Percentiles rank a stretch among this genome's conserved stretches.
phyloP scores from a whole-genome alignment of 2,797 vertebrate species.

The Cossypha caffra region DNA sequence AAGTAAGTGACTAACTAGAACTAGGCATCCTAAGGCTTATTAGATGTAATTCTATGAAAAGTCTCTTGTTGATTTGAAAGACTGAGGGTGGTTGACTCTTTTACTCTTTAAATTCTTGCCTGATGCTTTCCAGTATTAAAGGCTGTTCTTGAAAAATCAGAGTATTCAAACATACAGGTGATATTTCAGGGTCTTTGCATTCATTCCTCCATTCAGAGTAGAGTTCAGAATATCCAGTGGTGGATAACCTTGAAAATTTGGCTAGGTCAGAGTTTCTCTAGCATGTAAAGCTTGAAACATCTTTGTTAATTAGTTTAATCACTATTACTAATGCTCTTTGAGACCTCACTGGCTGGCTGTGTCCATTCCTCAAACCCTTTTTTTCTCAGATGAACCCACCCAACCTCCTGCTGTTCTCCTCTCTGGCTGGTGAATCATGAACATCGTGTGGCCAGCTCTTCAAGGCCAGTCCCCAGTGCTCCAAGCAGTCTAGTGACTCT shows the following conservation, averaged over 20 bases:
- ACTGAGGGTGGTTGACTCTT: not conserved
- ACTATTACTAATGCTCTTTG: not conserved
- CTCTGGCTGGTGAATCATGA: not conserved
- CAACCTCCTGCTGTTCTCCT: not conserved
- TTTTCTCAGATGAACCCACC: not conserved
- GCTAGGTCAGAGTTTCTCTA: not conserved
- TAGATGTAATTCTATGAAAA: not conserved
- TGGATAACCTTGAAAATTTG: not conserved
- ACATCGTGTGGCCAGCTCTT: rapidly evolving
- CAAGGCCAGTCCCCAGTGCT: not conserved
- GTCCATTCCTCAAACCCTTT: not conserved
- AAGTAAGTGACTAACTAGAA: not conserved
- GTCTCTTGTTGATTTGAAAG: not conserved
- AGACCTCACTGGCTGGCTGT: not conserved
- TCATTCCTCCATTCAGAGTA: not conserved
- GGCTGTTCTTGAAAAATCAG: not conserved
- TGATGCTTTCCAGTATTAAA: not conserved
- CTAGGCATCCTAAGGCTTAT: not conserved
- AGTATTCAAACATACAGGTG: not conserved
- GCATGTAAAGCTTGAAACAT: not conserved
- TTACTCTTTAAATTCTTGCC: not conserved
- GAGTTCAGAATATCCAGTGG: not conserved
- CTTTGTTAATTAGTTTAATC: not conserved
- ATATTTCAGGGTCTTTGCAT: not conserved
- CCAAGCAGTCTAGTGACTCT: not conserved